Percentiles rank a stretch among this genome's conserved stretches.
Conservation (phyloP, 2,113 vertebrate genomes). For the Entomyzon cyanotis region DNA sequence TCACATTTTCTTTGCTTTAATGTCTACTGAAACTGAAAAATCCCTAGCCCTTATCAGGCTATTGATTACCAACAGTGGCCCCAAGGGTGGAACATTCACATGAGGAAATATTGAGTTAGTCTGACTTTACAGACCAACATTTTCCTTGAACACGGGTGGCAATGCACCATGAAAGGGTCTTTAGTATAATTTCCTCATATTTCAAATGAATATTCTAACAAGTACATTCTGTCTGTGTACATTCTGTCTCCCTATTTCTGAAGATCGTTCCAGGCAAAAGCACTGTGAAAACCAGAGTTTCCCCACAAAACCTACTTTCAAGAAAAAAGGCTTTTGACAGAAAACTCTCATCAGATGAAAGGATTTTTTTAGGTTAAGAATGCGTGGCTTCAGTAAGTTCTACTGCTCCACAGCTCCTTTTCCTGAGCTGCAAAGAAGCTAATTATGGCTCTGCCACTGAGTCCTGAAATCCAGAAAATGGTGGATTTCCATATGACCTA, state of each 20-base stretch:
- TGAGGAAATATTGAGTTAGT: neutral
- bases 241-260: neutral
- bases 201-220: neutral
- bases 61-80: neutral
- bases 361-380: neutral
- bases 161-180: neutral
- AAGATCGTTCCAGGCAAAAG: neutral
- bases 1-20: neutral
- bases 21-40: neutral
- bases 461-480: neutral
- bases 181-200: neutral
- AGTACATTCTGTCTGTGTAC: neutral
- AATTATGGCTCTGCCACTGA: neutral
- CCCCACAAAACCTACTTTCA: neutral
- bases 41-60: neutral
- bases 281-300: neutral
- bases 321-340: neutral
- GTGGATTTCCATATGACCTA: neutral
- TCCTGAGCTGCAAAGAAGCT: neutral
- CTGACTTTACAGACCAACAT: neutral
- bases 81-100: neutral
- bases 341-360: neutral
- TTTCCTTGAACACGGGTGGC: neutral
- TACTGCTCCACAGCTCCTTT: neutral
- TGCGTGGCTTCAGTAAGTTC: neutral